Conservation (phyloP, 2,797 vertebrate genomes). For the Acipenser oxyrinchus region DNA sequence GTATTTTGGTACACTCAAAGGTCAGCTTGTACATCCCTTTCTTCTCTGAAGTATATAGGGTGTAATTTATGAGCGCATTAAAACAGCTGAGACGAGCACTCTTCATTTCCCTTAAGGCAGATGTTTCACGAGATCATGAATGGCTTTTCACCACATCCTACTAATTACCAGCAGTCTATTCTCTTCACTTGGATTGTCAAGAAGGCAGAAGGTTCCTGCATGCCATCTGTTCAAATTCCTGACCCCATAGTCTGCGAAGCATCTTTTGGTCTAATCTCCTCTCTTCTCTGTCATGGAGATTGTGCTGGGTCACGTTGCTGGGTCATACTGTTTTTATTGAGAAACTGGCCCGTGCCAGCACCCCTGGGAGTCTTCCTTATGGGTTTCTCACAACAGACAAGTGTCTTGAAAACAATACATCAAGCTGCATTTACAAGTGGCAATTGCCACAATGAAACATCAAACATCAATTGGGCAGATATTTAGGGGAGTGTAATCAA, state of each 20-base stretch:
- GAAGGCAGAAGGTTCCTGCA: constrained; percentile 32
- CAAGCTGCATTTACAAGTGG: constrained; percentile 1
- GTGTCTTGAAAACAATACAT: constrained; percentile 27
- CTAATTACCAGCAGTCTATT: constrained; percentile 50
- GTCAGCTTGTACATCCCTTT: constrained; percentile 2
- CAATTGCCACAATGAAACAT: background rate
- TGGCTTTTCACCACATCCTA: constrained; percentile 37
- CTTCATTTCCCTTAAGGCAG: constrained; percentile 44
- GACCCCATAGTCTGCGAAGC: constrained; percentile 42
- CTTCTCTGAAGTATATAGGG: constrained; percentile 37
- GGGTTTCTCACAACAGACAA: constrained; percentile 35
- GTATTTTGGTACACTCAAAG: no score
- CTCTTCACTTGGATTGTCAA: constrained; percentile 37
- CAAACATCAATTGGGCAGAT: no score
- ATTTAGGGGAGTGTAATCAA: no score
- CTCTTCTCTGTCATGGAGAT: constrained; percentile 44
- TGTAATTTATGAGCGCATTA: constrained; percentile 28
- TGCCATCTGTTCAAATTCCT: constrained; percentile 54
- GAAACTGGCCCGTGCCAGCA: constrained; percentile 37
- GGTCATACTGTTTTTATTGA: constrained; percentile 35
- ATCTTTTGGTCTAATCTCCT: constrained; percentile 40
- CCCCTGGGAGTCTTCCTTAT: constrained; percentile 39
- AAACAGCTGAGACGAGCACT: constrained; percentile 31
- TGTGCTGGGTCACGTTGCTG: constrained; percentile 33
- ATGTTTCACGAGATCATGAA: constrained; percentile 41